Conservation (phyloP, 1,140 invertebrate species). For the Muscidifurax raptorellus region DNA sequence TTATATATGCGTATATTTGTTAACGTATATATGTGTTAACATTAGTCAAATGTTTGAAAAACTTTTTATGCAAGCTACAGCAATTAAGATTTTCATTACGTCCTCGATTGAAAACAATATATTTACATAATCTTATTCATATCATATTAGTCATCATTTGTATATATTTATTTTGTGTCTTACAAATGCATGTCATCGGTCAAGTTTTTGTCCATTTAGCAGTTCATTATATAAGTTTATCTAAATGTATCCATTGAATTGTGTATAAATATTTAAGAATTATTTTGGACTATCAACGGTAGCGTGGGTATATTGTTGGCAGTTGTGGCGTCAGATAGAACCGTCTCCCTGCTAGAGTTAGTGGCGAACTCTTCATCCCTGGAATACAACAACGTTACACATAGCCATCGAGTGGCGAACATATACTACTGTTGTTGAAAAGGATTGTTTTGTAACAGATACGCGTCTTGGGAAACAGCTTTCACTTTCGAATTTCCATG, state of each 20-base stretch:
- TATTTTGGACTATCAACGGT: slow-evolving; percentile 59
- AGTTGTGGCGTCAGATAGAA: slow-evolving; percentile 72
- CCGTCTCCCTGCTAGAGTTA: slow-evolving; percentile 74
- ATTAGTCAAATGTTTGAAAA: too few relatives aligned
- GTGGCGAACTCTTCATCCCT: slow-evolving; percentile 73
- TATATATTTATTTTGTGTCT: slow-evolving; percentile 10
- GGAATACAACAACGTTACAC: slow-evolving; percentile 73
- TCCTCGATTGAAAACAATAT: too few relatives aligned
- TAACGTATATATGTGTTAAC: too few relatives aligned
- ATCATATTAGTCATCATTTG: neutral
- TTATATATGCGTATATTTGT: too few relatives aligned
- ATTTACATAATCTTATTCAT: neutral
- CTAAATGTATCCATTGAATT: slow-evolving; percentile 27
- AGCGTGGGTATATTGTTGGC: slow-evolving; percentile 69
- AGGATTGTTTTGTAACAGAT: slow-evolving; percentile 23
- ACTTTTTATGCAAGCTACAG: neutral
- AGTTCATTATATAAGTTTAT: slow-evolving; percentile 48
- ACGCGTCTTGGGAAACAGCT: neutral
- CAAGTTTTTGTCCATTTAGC: slow-evolving; percentile 16
- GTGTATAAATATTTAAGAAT: slow-evolving; percentile 48
- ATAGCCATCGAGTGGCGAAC: slow-evolving; percentile 63
- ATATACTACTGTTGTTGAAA: slow-evolving; percentile 33
- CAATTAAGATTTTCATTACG: neutral
- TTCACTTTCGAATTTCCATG: neutral
- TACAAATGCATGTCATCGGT: neutral